These are phyloP conservation scores for Megaceryle torquata DNA, from an alignment of 2,113 vertebrate genomes.

Conservation along the genomic window DNA sequence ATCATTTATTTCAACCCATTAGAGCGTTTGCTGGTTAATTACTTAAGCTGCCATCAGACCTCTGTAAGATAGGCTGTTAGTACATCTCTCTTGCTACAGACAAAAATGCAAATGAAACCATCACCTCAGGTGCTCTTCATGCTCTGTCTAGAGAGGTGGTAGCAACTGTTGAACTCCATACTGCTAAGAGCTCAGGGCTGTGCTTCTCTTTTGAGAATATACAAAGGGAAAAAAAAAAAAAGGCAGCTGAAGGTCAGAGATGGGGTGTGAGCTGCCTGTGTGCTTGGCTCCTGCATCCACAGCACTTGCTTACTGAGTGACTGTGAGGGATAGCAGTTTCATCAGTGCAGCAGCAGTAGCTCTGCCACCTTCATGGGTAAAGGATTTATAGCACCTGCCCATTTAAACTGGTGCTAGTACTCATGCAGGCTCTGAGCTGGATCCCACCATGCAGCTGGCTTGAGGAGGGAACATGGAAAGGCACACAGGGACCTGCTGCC, in stretches of 20 bases:
- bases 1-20: background rate
- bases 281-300: background rate
- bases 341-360: background rate
- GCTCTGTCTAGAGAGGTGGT: background rate
- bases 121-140: background rate
- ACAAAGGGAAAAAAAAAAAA: background rate
- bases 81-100: background rate
- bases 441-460: background rate
- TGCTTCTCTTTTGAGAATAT: background rate
- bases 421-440: background rate
- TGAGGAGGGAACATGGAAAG: background rate
- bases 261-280: rapidly evolving
- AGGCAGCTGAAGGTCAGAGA: background rate
- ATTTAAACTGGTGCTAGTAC: background rate
- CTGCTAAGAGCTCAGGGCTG: background rate
- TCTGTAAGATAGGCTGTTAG: background rate
- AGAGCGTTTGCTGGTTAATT: background rate
- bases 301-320: background rate
- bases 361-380: background rate
- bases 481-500: background rate
- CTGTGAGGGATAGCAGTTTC: background rate
- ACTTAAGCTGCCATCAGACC: background rate
- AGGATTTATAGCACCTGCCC: background rate
- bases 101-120: background rate
- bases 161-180: background rate